Conservation (phyloP, 2,113 vertebrate genomes). For the Nycticorax nycticorax region DNA sequence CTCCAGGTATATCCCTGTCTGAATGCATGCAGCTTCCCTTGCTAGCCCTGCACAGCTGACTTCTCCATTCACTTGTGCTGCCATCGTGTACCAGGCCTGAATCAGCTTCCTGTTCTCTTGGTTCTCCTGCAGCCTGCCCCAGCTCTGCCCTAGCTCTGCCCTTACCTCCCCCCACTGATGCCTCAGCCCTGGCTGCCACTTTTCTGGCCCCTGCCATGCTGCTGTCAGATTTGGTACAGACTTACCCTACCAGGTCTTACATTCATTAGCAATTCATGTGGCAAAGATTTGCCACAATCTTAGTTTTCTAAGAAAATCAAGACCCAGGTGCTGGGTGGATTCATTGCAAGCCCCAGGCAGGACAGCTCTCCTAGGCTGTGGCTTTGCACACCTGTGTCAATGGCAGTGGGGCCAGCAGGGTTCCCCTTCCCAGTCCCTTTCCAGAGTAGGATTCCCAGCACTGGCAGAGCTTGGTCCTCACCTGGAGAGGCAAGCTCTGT, state of each 20-base stretch:
- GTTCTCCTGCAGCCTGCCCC: not conserved
- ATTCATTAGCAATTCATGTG: not conserved
- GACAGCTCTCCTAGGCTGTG: not conserved
- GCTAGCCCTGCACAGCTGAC: not conserved
- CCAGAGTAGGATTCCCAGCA: not conserved
- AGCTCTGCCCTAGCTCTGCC: not conserved
- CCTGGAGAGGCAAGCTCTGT: not conserved
- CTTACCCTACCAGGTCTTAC: not conserved
- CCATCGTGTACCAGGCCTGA: not conserved
- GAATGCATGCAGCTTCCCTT: not conserved
- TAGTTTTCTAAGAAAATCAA: not conserved
- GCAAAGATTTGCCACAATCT: not conserved
- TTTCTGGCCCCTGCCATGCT: fast-evolving
- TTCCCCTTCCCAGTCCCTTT: not conserved
- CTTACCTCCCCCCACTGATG: not conserved
- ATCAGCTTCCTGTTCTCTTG: not conserved
- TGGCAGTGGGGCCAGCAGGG: not conserved
- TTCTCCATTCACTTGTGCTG: not conserved
- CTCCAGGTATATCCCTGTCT: not conserved
- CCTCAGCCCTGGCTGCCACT: not conserved
- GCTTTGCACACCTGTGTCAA: not conserved
- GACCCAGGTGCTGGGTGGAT: not conserved
- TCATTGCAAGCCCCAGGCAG: not conserved
- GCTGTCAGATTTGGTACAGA: not conserved
- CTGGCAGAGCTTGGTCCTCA: not conserved